phyloP scores from a whole-genome alignment of 2,113 vertebrate genomes.

The Aegypius monachus region DNA sequence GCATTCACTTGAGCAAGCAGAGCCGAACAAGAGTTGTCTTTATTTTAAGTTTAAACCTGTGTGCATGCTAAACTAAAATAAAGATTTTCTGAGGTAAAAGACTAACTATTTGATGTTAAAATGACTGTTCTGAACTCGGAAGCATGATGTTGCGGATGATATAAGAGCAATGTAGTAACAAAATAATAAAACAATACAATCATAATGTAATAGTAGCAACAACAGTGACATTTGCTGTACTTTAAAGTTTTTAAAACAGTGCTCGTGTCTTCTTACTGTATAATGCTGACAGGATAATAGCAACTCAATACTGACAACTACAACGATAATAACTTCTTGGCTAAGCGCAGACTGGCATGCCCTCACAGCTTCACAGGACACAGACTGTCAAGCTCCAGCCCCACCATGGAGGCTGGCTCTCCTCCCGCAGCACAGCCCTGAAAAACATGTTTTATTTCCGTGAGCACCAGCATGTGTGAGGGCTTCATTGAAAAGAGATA shows the following conservation, averaged over 20 bases:
- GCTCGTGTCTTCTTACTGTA: not conserved
- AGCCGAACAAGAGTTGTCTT: not conserved
- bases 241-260: not conserved
- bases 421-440: not conserved
- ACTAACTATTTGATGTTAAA: not conserved
- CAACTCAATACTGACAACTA: not conserved
- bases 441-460: fast-evolving
- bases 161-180: not conserved
- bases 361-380: not conserved
- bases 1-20: not conserved
- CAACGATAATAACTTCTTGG: fast-evolving
- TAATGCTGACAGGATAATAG: not conserved
- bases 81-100: not conserved
- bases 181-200: not conserved
- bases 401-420: fast-evolving
- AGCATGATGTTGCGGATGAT: not conserved
- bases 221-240: not conserved
- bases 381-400: fast-evolving
- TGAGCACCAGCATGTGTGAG: not conserved
- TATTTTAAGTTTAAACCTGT: not conserved
- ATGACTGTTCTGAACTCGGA: not conserved
- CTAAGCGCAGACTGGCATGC: not conserved
- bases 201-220: not conserved
- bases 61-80: not conserved
- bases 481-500: not conserved